Conservation (phyloP, 2,113 vertebrate genomes). For the Rhabdomys dilectus region DNA sequence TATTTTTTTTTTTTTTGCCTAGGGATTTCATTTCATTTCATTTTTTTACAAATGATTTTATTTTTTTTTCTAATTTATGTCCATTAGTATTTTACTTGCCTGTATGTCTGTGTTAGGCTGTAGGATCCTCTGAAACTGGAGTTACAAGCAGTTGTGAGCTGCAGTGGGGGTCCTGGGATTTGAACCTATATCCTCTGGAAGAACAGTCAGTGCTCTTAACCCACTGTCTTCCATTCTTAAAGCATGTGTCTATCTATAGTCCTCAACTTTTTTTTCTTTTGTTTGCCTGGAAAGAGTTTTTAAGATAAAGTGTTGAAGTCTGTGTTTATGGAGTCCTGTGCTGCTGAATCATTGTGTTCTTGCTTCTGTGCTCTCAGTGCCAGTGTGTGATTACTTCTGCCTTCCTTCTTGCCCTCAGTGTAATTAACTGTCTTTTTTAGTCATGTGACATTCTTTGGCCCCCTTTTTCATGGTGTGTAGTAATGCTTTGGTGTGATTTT, state of each 20-base stretch:
- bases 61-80: background rate
- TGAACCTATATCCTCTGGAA: background rate
- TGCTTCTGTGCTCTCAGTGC: background rate
- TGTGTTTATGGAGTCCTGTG: background rate
- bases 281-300: background rate
- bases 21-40: background rate
- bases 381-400: background rate
- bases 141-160: background rate
- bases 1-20: background rate
- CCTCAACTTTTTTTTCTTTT: background rate
- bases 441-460: background rate
- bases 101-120: background rate
- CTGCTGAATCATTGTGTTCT: background rate
- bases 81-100: too few species aligned
- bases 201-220: background rate
- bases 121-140: background rate
- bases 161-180: background rate
- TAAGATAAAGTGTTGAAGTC: background rate
- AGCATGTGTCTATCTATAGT: background rate
- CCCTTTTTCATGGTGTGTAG: background rate
- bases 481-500: background rate
- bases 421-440: background rate
- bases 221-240: background rate
- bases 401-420: background rate
- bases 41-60: too few species aligned